phyloP scores from a whole-genome alignment of 2,797 vertebrate genomes.

The Epinephelus awoara region DNA sequence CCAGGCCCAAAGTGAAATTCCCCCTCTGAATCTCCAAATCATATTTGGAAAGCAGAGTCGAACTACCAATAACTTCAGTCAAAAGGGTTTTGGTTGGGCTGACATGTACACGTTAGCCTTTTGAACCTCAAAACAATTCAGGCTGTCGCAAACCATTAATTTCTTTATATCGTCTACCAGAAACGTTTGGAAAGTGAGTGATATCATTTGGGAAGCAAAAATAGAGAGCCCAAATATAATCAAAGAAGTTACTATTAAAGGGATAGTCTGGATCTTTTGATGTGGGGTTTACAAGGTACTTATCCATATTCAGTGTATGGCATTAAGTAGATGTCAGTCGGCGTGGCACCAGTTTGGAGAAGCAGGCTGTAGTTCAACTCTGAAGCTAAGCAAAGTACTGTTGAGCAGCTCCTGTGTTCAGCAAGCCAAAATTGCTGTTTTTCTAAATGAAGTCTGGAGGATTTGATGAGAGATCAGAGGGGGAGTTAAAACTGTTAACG shows the following conservation, averaged over 20 bases:
- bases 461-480: too few species aligned
- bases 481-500: too few species aligned
- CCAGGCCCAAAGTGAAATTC: conserved; percentile 51
- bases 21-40: conserved; percentile 67
- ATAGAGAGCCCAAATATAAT: conserved; percentile 29
- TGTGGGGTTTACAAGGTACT: not conserved
- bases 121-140: conserved; percentile 59
- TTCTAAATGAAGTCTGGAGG: too few species aligned
- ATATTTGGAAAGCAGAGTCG: conserved; percentile 64
- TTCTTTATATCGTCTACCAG: conserved; percentile 37
- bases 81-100: conserved; percentile 59
- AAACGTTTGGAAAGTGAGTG: conserved; percentile 40
- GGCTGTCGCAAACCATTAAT: conserved; percentile 58
- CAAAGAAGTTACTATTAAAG: conserved; percentile 39
- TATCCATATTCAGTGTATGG: too few species aligned
- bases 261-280: too few species aligned
- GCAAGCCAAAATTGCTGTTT: too few species aligned
- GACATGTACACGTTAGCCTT: conserved; percentile 55
- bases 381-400: too few species aligned
- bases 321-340: too few species aligned
- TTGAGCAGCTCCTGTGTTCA: too few species aligned
- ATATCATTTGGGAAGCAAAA: conserved; percentile 35
- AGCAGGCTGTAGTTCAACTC: too few species aligned
- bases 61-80: conserved; percentile 63
- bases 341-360: too few species aligned